A percentile compares a stretch with the other conserved stretches of the same genome.
These are phyloP conservation scores for Dicroscelio sp. DNA, from an alignment of 2,888 invertebrate species.

Conservation along the genomic window DNA sequence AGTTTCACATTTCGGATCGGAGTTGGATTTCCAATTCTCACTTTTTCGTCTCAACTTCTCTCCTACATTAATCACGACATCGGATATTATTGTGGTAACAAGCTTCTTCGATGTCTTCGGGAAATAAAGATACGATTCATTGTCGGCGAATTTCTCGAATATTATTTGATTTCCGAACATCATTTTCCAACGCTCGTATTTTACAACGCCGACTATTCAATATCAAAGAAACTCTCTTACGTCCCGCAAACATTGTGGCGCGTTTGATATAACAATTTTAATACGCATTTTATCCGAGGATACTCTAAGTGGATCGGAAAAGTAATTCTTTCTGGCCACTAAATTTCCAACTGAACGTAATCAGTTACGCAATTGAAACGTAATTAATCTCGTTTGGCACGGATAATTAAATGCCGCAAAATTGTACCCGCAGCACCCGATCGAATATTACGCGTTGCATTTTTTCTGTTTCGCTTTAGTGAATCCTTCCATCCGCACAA, in stretches of 20 bases:
- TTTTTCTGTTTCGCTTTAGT: conserved; percentile 11
- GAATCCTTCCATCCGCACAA: not conserved
- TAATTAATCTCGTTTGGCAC: not conserved
- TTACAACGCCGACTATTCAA: no score
- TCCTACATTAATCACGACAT: conserved; percentile 72
- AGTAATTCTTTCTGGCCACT: no score
- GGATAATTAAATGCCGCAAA: conserved; percentile 20
- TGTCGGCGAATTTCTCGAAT: not conserved
- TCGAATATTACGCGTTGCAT: not conserved
- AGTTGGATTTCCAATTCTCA: conserved; percentile 70
- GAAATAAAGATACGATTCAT: not conserved
- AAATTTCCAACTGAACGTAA: no score
- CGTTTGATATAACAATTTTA: no score
- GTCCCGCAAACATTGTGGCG: not conserved
- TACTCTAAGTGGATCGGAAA: no score
- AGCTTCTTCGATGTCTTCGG: conserved; percentile 40
- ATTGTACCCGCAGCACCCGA: not conserved
- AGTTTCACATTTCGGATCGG: conserved; percentile 70
- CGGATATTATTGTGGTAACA: conserved; percentile 74
- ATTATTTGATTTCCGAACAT: not conserved
- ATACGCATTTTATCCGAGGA: no score
- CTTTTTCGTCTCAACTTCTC: conserved; percentile 62
- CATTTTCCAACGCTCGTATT: no score
- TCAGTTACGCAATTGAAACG: not conserved
- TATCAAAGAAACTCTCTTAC: no score